Conservation (phyloP, 2,113 vertebrate genomes). For the Halichoeres trimaculatus region DNA sequence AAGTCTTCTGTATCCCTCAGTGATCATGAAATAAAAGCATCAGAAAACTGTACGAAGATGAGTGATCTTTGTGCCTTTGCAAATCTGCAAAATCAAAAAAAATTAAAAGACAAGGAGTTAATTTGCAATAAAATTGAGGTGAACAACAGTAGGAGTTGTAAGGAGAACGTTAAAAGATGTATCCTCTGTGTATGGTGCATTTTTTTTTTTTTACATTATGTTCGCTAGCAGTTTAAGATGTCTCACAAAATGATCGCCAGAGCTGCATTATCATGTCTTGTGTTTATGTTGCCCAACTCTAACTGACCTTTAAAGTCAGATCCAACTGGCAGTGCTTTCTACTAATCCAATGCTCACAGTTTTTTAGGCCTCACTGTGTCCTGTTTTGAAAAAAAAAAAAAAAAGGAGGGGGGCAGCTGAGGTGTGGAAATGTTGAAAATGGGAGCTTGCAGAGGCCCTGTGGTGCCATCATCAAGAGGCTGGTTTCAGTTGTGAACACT, state of each 20-base stretch:
- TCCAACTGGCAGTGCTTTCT: not conserved
- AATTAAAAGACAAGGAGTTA: not conserved
- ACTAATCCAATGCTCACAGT: not conserved
- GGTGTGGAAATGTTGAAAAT: not conserved
- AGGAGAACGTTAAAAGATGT: not conserved
- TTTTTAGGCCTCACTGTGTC: not conserved
- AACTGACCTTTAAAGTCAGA: not conserved
- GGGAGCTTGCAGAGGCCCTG: conserved; percentile 2
- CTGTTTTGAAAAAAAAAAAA: not conserved
- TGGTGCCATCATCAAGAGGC: not conserved
- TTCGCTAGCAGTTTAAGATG: not conserved
- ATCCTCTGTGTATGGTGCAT: not conserved
- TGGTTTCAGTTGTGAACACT: conserved; percentile 5
- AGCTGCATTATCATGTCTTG: not conserved
- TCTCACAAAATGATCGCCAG: not conserved
- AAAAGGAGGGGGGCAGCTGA: not conserved
- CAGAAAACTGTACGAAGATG: not conserved
- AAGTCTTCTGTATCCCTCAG: not conserved
- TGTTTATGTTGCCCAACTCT: not conserved
- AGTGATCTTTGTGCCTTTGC: not conserved
- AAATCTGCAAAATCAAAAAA: not conserved
- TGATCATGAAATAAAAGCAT: not conserved
- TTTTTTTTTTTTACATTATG: not conserved
- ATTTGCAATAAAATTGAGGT: no score
- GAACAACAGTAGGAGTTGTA: no score